Evolutionary conservation across 37 sponge, comb jelly and placozoan species (phyloP).

Genomic region (Ianthella basta): DNA sequence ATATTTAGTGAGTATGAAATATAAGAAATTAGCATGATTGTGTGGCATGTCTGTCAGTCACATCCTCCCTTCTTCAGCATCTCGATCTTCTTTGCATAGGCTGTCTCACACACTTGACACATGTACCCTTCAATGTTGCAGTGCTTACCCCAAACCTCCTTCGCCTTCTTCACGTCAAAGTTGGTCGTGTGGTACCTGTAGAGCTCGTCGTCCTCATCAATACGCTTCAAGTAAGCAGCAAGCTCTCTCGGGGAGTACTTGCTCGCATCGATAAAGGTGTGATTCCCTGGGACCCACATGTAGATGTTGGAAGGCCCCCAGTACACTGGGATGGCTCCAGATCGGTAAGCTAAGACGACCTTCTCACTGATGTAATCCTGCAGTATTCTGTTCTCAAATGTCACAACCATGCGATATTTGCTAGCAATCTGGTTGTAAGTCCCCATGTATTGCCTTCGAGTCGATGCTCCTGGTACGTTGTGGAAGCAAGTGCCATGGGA

Average conservation of each 20-base stretch:
- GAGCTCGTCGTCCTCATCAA: slow-evolving; percentile 2
- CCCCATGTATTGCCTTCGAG: neutral
- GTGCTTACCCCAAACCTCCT: neutral
- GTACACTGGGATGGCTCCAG: slow-evolving; percentile 29
- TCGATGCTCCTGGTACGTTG: neutral
- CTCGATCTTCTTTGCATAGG: neutral
- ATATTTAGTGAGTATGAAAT: too few species aligned
- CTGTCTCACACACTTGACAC: slow-evolving; percentile 3
- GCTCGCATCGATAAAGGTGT: slow-evolving; percentile 23
- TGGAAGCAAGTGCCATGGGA: slow-evolving; percentile 23
- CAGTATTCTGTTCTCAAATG: slow-evolving; percentile 22
- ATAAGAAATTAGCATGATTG: too few species aligned
- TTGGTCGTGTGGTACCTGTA: slow-evolving; percentile 29
- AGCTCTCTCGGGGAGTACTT: slow-evolving; percentile 5
- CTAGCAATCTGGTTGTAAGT: slow-evolving; percentile 3
- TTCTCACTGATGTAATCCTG: slow-evolving; percentile 28
- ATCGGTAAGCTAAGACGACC: neutral
- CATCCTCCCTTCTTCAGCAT: neutral
- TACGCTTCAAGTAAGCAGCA: slow-evolving; percentile 6
- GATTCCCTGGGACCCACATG: slow-evolving; percentile 19
- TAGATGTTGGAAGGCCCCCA: slow-evolving; percentile 26
- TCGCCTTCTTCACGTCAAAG: slow-evolving; percentile 14
- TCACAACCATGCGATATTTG: neutral
- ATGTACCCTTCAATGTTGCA: neutral
- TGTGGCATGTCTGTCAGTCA: too few species aligned